Evolutionary conservation across 2,113 vertebrate genomes (phyloP).

Genomic region (Protobothrops mucrosquamatus): DNA sequence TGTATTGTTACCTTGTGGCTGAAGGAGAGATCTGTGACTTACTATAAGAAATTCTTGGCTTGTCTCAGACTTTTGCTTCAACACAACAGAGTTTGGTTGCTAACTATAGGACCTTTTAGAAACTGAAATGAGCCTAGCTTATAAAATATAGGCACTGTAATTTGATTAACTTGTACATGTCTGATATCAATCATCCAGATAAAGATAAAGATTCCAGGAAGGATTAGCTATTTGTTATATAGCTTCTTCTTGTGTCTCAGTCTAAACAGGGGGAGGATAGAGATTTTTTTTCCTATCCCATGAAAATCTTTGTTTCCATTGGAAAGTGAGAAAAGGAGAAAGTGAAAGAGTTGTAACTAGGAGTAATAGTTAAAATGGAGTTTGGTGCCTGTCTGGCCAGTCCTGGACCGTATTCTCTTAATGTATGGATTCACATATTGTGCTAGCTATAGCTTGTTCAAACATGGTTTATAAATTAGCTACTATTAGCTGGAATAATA

Average conservation of each 20-base stretch:
- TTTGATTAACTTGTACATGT: background rate
- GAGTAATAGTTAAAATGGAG: background rate
- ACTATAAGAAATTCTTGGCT: background rate
- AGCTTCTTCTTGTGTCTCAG: background rate
- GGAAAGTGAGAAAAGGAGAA: background rate
- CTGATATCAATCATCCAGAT: background rate
- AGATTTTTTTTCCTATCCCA: background rate
- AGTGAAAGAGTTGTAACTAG: background rate
- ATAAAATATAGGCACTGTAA: background rate
- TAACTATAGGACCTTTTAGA: background rate
- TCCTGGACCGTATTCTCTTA: background rate
- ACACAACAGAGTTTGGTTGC: background rate
- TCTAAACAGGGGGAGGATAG: background rate
- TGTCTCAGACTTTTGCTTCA: background rate
- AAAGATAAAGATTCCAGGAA: background rate
- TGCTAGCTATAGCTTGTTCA: background rate
- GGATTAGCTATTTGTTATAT: background rate
- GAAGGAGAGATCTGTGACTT: background rate
- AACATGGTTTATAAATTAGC: background rate
- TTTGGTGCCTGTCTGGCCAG: background rate
- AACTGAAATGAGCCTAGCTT: background rate
- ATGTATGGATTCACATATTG: background rate
- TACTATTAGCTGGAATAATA: background rate
- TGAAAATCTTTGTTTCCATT: background rate
- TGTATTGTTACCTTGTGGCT: background rate